Conservation (phyloP, 2,888 invertebrate species). For the Catocala nupta region DNA sequence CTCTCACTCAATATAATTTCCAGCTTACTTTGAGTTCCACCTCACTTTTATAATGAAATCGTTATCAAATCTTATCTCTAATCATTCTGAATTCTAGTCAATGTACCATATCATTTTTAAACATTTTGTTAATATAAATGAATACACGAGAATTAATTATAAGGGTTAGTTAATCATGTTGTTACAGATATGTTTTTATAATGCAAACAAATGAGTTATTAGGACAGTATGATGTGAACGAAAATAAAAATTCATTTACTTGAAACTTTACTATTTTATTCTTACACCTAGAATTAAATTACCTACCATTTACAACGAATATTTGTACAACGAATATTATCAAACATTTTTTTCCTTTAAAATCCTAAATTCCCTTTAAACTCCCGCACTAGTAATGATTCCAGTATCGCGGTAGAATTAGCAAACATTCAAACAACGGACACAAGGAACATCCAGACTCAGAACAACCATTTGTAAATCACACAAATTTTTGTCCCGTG, state of each 20-base stretch:
- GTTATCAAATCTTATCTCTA: constrained; percentile 47
- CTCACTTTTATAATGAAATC: constrained; percentile 23
- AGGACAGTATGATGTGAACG: constrained; percentile 84
- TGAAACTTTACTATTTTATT: constrained; percentile 58
- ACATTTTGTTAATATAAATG: constrained; percentile 74
- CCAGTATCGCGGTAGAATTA: no score
- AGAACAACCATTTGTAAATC: no score
- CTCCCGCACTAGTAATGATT: no score
- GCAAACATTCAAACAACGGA: no score
- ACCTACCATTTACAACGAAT: constrained; percentile 1
- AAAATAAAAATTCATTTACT: constrained; percentile 83
- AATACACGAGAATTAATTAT: constrained; percentile 58
- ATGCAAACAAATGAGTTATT: constrained; percentile 82
- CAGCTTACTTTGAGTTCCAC: neutral
- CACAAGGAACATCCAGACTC: no score
- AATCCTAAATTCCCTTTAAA: no score
- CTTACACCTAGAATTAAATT: constrained; percentile 13
- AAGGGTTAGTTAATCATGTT: constrained; percentile 84
- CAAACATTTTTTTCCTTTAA: no score
- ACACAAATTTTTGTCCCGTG: no score
- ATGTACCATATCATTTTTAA: constrained; percentile 86
- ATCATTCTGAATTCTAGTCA: constrained; percentile 76
- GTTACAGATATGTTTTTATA: constrained; percentile 86
- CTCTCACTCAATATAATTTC: neutral
- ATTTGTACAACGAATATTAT: constrained; percentile 2